Base-by-base conservation (phyloP, 2,113 vertebrate genomes). In the Chaetorhynchus papuensis region DNA sequence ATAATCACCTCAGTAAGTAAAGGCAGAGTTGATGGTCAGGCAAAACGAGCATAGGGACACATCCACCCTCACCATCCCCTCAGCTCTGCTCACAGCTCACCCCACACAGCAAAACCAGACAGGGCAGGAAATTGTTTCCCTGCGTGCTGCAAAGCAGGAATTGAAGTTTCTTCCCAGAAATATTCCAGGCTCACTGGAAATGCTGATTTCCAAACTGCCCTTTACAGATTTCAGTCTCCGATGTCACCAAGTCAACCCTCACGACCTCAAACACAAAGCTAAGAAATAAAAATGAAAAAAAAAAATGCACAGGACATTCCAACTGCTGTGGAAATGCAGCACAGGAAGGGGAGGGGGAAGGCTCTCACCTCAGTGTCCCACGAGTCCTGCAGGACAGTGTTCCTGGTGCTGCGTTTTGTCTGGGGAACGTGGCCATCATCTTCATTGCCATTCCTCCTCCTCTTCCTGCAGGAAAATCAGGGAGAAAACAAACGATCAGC, bases 281-380 rank as follows among this genome's bases (percentile, higher is more conserved):
- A 9, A 4, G 47, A 35, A 37, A 12, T 12, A 37, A 8, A 39
- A 5, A 17, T 3, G 1, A 7, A 21, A 21, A 7, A 14, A 39
- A 39, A 39, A 39, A 27, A 19, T 4, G 13, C 28, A 10, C 13
- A 60, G 27, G 28, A 45, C 14, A 47, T 37, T 63, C 6, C 33
- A 59, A 10, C 3, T 2, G 2, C 23, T 60, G 33, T 1, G 37
- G 44, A 15, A 57, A 53, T 10, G 15, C 45, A 82, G 41, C 20
- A 10, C 0, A 39, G 37, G 57, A n/a, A 45, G 47, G 37, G 19
- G n/a, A 30, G 0, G 1, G 2, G n/a, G 57, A 20, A 66, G n/a
- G 49, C 65, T 71, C 96, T 94, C 98, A 99, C 99, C 99, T 99
- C 99, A 9, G 99, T 99, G 96, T 99, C 99, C 98, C 99, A 99